Percentiles rank a stretch among this genome's conserved stretches.
These are phyloP conservation scores for Acanthosepion lycidas DNA, from an alignment of 2,888 invertebrate genomes.

Conservation along the genomic window DNA sequence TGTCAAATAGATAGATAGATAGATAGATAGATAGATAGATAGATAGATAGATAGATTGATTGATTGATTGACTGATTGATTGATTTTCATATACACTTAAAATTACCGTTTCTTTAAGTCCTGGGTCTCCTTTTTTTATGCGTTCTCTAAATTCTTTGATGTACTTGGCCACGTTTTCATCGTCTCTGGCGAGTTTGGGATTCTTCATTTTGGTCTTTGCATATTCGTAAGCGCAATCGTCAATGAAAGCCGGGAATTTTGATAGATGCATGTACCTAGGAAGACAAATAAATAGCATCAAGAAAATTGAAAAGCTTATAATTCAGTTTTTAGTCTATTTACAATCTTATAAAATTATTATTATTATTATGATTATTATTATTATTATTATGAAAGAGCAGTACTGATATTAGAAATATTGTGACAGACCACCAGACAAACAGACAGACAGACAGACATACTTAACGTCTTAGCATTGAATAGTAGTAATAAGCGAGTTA, in stretches of 20 bases:
- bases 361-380: too few species aligned
- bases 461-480: too few species aligned
- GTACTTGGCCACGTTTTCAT: constrained; percentile 37
- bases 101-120: constrained; percentile 50
- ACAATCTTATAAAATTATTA: too few species aligned
- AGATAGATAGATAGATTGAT: background rate
- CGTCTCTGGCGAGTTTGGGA: constrained; percentile 45
- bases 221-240: constrained; percentile 48
- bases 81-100: background rate
- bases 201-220: constrained; percentile 51
- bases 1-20: fast-evolving
- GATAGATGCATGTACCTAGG: background rate
- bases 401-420: too few species aligned
- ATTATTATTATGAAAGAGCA: too few species aligned
- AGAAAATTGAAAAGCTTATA: background rate
- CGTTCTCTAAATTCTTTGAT: constrained; percentile 41
- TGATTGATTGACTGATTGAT: background rate
- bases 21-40: too few species aligned
- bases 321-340: background rate
- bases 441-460: too few species aligned
- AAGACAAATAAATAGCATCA: background rate
- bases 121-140: constrained; percentile 42
- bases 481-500: too few species aligned
- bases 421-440: too few species aligned
- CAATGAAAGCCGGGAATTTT: constrained; percentile 10